Evolutionary conservation across 2,797 vertebrate genomes (phyloP).

Genomic region (Myoxocephalus aenaeus): DNA sequence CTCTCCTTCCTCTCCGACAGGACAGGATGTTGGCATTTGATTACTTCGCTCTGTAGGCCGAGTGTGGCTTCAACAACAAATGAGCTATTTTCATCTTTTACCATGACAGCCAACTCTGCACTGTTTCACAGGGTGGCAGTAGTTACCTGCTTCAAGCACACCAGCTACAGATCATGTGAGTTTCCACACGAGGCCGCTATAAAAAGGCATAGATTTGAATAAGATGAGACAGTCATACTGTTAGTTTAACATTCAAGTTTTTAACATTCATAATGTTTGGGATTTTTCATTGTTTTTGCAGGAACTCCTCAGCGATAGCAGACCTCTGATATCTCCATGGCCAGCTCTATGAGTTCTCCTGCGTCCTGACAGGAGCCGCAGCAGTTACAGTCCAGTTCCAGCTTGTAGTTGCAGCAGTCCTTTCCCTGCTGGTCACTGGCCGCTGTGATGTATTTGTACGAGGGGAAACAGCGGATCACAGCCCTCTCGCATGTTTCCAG

Average conservation of each 20-base stretch:
- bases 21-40: not conserved
- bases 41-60: not conserved
- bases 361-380: slow-evolving; percentile 88
- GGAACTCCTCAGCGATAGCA: slow-evolving; percentile 84
- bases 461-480: slow-evolving; percentile 85
- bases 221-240: slow-evolving; percentile 6
- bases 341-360: slow-evolving; percentile 89
- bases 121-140: slow-evolving; percentile 2
- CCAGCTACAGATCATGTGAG: not conserved
- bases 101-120: not conserved
- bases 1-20: not conserved
- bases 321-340: slow-evolving; percentile 92
- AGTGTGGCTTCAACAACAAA: not conserved
- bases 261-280: not conserved
- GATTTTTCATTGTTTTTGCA: not conserved
- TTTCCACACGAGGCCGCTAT: slow-evolving; percentile 6
- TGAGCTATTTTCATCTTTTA: not conserved
- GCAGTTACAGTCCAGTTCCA: slow-evolving; percentile 87
- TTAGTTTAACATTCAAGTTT: slow-evolving; percentile 7
- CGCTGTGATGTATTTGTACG: slow-evolving; percentile 81
- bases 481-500: slow-evolving; percentile 83
- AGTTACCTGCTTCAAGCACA: slow-evolving; percentile 9
- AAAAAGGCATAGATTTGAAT: not conserved
- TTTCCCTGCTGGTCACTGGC: slow-evolving; percentile 54
- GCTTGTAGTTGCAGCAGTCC: slow-evolving; percentile 84